Evolutionary conservation across 1,140 invertebrate genomes (phyloP).

Genomic region (Pteromalus puparum): DNA sequence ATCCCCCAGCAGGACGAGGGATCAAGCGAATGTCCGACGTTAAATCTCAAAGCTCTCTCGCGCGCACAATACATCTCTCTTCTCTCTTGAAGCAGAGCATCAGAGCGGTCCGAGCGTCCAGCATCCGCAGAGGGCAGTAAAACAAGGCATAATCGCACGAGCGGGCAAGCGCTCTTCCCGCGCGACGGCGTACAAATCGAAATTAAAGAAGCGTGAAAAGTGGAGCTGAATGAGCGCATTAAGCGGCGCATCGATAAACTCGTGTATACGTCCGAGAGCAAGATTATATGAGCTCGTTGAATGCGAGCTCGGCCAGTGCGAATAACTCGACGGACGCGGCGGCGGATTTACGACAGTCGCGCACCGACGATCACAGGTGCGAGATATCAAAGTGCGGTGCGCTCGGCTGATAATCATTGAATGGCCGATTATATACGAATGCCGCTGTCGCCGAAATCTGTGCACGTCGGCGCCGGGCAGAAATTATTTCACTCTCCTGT

Average conservation of each 20-base stretch:
- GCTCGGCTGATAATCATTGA: conserved; percentile 18
- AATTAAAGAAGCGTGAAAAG: conserved; percentile 49
- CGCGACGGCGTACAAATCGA: background rate
- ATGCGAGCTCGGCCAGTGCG: background rate
- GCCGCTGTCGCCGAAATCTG: background rate
- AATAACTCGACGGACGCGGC: background rate
- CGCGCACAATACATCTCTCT: background rate
- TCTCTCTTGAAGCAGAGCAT: background rate
- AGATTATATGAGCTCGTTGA: background rate
- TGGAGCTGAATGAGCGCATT: conserved; percentile 19
- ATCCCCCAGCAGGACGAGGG: background rate
- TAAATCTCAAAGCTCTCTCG: conserved; percentile 17
- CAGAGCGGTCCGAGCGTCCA: too few relatives aligned
- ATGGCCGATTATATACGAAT: background rate
- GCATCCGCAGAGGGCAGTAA: background rate
- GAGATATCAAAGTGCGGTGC: conserved; percentile 29
- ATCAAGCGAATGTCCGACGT: background rate
- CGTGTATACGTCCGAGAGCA: background rate
- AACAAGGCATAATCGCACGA: conserved; percentile 36
- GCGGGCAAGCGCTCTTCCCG: background rate
- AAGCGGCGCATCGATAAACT: conserved; percentile 26
- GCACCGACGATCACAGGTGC: conserved; percentile 25
- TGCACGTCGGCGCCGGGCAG: background rate
- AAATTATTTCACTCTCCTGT: conserved; percentile 29
- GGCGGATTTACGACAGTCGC: conserved; percentile 31